Percentiles rank a stretch among this genome's conserved stretches.
phyloP scores from a whole-genome alignment of 2,888 invertebrate genomes.

The Drosophila austrosaltans region DNA sequence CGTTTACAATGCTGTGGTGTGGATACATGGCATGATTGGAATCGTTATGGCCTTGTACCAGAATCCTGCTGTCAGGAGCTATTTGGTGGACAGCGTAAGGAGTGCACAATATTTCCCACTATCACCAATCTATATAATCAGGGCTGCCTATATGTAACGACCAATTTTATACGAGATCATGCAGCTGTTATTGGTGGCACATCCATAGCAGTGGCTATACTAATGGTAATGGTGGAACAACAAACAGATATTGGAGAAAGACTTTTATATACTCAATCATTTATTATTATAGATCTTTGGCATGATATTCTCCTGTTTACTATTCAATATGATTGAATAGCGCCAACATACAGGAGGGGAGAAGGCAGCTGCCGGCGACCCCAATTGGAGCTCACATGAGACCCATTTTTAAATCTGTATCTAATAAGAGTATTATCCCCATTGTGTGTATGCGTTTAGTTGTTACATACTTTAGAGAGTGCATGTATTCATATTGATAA shows the following conservation, averaged over 20 bases:
- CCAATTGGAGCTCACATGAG: constrained; percentile 22
- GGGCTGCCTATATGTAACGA: constrained; percentile 90
- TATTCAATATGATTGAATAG: constrained; percentile 93
- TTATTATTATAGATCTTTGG: constrained; percentile 89
- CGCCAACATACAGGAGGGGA: constrained; percentile 32
- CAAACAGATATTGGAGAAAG: too few species aligned
- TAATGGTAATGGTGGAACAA: constrained; percentile 87
- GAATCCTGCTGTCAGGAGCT: constrained; percentile 90
- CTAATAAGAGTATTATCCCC: constrained; percentile 65
- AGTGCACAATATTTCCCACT: constrained; percentile 81
- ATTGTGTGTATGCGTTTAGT: constrained; percentile 48
- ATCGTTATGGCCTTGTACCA: constrained; percentile 88
- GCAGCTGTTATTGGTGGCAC: constrained; percentile 92
- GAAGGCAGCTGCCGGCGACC: constrained; percentile 3
- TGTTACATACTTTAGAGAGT: constrained; percentile 43
- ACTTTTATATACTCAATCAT: constrained; percentile 18
- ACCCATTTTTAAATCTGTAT: constrained; percentile 43
- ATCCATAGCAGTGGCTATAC: constrained; percentile 91
- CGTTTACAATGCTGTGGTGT: constrained; percentile 94
- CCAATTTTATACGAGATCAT: constrained; percentile 89
- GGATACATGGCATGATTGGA: constrained; percentile 90
- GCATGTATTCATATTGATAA: constrained; percentile 38
- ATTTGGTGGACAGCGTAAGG: constrained; percentile 84
- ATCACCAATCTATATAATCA: constrained; percentile 85
- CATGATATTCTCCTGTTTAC: constrained; percentile 91